Percentiles rank a stretch among this genome's conserved stretches.
Evolutionary conservation across 2,797 vertebrate species (phyloP).

Genomic region (Ceryle rudis): DNA sequence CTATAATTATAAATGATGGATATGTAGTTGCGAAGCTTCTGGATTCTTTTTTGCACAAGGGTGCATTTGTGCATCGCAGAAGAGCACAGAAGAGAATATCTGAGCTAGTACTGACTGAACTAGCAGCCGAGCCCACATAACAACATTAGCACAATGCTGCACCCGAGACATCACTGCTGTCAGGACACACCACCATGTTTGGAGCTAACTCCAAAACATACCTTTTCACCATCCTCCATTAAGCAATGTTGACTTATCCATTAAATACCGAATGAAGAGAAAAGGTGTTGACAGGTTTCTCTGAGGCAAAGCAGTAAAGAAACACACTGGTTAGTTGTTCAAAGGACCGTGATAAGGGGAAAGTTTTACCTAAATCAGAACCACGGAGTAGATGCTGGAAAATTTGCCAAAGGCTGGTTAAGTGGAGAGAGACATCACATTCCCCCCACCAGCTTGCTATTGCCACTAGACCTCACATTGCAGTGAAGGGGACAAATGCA

Average conservation of each 20-base stretch:
- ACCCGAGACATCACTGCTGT: background rate
- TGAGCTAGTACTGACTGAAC: background rate
- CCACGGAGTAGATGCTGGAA: background rate
- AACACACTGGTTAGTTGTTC: background rate
- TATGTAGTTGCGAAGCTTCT: background rate
- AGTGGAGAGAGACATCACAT: background rate
- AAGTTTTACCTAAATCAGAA: background rate
- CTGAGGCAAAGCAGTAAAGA: background rate
- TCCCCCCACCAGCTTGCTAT: background rate
- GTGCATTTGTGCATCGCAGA: background rate
- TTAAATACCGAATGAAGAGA: conserved; percentile 18
- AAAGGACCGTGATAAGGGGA: background rate
- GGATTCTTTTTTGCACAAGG: background rate
- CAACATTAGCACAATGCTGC: fast-evolving
- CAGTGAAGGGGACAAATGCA: background rate
- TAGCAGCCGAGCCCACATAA: background rate
- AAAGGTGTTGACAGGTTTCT: conserved; percentile 51
- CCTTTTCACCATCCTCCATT: conserved; percentile 32
- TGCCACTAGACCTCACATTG: background rate
- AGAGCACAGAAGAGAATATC: background rate
- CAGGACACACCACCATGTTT: background rate
- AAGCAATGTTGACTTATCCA: conserved; percentile 13
- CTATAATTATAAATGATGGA: conserved; percentile 55
- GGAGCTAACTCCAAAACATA: conserved; percentile 23
- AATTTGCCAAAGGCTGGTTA: background rate